Evolutionary conservation across 1,140 invertebrate species (phyloP).

Genomic region (Achroia grisella): DNA sequence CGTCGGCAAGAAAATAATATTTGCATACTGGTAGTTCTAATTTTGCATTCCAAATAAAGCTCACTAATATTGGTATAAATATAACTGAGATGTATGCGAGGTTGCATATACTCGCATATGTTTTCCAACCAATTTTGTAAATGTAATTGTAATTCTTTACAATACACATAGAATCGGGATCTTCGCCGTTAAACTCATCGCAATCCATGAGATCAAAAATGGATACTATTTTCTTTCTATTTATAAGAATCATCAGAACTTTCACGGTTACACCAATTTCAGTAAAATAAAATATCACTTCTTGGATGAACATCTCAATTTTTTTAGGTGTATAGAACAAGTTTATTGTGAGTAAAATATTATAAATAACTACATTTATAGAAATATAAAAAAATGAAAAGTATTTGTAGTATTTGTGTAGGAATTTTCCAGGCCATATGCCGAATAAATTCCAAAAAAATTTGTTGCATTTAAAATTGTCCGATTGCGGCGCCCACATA

Average conservation of each 20-base stretch:
- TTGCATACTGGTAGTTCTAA: conserved; percentile 43
- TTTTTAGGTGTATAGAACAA: conserved; percentile 34
- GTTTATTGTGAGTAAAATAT: conserved; percentile 37
- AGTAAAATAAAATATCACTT: conserved; percentile 50
- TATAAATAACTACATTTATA: conserved; percentile 27
- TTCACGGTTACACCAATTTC: conserved; percentile 35
- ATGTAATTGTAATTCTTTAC: conserved; percentile 18
- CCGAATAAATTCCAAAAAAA: conserved; percentile 35
- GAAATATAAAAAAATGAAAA: conserved; percentile 34
- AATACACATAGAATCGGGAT: conserved; percentile 24
- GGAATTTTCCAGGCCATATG: conserved; percentile 27
- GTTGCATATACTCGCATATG: conserved; percentile 25
- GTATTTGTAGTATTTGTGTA: conserved; percentile 32
- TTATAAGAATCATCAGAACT: conserved; percentile 37
- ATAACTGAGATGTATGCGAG: conserved; percentile 27
- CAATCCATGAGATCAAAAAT: conserved; percentile 36
- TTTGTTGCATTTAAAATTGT: conserved; percentile 33
- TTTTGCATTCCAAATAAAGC: conserved; percentile 24
- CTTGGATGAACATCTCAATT: conserved; percentile 39
- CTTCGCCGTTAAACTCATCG: conserved; percentile 31
- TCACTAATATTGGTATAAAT: conserved; percentile 24
- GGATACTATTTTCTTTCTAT: conserved; percentile 32
- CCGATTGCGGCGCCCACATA: conserved; percentile 2
- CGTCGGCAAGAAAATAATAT: conserved; percentile 47
- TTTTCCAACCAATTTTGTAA: conserved; percentile 34